Evolutionary conservation across 2,888 invertebrate species (phyloP).

Genomic region (Lithophane ornitopus): DNA sequence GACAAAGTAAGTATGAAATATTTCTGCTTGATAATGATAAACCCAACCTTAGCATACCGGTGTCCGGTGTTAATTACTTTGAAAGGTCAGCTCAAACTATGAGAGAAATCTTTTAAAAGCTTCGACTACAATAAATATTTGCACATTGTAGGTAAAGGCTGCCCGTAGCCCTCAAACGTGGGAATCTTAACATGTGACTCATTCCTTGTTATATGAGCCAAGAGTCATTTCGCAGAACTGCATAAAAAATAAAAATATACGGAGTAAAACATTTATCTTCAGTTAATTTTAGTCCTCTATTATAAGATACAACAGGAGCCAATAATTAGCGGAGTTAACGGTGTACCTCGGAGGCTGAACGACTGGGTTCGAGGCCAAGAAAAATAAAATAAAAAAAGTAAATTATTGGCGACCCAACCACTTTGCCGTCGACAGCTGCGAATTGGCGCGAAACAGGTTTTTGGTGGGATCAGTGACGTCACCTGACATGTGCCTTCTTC

Average conservation of each 20-base stretch:
- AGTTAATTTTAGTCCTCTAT: slow-evolving; percentile 60
- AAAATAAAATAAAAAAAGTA: slow-evolving; percentile 77
- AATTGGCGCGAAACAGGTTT: slow-evolving; percentile 89
- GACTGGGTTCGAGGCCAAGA: slow-evolving; percentile 75
- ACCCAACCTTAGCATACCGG: slow-evolving; percentile 22
- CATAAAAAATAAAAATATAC: slow-evolving; percentile 46
- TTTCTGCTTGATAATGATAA: slow-evolving; percentile 29
- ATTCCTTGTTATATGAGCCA: slow-evolving; percentile 45
- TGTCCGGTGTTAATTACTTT: slow-evolving; percentile 45
- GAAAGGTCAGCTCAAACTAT: slow-evolving; percentile 54
- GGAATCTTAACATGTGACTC: slow-evolving; percentile 68
- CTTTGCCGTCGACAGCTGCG: slow-evolving; percentile 88
- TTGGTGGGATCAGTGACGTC: slow-evolving; percentile 85
- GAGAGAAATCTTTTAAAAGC: slow-evolving; percentile 50
- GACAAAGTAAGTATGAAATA: slow-evolving; percentile 9
- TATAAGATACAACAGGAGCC: slow-evolving; percentile 67
- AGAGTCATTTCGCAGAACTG: slow-evolving; percentile 58
- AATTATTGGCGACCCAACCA: slow-evolving; percentile 80
- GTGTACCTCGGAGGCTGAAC: slow-evolving; percentile 83
- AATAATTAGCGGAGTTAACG: slow-evolving; percentile 82
- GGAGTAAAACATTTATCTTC: slow-evolving; percentile 36
- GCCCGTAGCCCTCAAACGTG: slow-evolving; percentile 65
- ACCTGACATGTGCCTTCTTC: slow-evolving; percentile 84
- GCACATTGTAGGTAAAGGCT: slow-evolving; percentile 65
- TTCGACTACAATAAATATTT: slow-evolving; percentile 56